phyloP scores from a whole-genome alignment of 2,888 invertebrate species.

The Sphaeridia pumilis region DNA sequence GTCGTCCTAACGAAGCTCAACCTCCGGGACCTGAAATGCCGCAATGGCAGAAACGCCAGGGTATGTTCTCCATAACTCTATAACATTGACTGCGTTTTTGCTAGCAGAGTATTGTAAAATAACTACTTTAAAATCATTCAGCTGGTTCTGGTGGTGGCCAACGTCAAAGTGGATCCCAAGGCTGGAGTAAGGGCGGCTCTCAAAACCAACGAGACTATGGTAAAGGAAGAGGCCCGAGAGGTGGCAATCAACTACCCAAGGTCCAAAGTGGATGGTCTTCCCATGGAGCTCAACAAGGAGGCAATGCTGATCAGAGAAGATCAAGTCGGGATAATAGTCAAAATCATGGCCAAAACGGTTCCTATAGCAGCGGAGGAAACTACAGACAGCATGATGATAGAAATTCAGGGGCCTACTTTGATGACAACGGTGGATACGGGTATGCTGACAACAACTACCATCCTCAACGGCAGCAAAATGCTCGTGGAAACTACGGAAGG shows the following conservation, averaged over 20 bases:
- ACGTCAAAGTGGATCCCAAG: slow-evolving; percentile 33
- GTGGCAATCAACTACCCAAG: slow-evolving; percentile 24
- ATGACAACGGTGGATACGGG: slow-evolving; percentile 11
- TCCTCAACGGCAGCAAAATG: slow-evolving; percentile 15
- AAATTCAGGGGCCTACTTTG: slow-evolving; percentile 24
- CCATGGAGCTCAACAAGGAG: slow-evolving; percentile 37
- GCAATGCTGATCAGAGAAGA: slow-evolving; percentile 42
- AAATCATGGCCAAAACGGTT: slow-evolving; percentile 33
- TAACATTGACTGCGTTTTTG: not conserved
- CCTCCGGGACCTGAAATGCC: slow-evolving; percentile 97
- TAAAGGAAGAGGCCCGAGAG: slow-evolving; percentile 33
- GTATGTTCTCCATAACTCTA: not conserved
- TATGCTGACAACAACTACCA: slow-evolving; percentile 13
- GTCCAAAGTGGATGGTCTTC: slow-evolving; percentile 28
- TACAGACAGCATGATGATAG: not conserved
- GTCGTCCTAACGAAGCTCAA: slow-evolving; percentile 77
- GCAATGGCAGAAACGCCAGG: slow-evolving; percentile 62
- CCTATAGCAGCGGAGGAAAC: slow-evolving; percentile 6
- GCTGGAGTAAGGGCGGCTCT: slow-evolving; percentile 37
- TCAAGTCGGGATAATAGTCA: slow-evolving; percentile 41
- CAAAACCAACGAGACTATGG: slow-evolving; percentile 35
- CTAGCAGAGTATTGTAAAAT: not conserved
- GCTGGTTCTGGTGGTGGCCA: slow-evolving; percentile 41
- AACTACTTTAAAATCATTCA: slow-evolving; percentile 4
- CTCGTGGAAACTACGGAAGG: slow-evolving; percentile 34